Base-by-base conservation (phyloP, 2,113 vertebrate genomes). In the Hassar affinis region DNA sequence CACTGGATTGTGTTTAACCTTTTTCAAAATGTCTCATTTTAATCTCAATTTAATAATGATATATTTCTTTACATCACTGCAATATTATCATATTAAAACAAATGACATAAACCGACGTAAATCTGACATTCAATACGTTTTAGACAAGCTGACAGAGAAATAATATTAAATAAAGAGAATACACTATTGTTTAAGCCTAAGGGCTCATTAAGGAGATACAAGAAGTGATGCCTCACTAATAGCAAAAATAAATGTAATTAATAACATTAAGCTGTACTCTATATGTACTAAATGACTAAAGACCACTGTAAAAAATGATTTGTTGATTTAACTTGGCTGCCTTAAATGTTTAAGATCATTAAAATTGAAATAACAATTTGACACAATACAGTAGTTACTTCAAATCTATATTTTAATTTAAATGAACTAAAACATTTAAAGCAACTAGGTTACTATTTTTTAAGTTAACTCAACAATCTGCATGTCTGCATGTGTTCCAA, bases 111-210 rank as follows among this genome's bases (percentile, higher is more conserved):
- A 25, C 11, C 30, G 27, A 10, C 35, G 42, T 75, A 51, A 75
- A 82, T 9, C 2, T 54, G 14, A 68, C 33, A 47, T 82, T 82
- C 51, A 49, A 38, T 83, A 52, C 14, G 51, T 75, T 82, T 81
- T 42, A 45, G 25, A 61, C 38, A 25, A 75, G 2, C 8, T 47
- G 1, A 20, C 35, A 49, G 27, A 38, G 20, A 77, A 56, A 77
- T n/a, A 42, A 20, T 17, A 52, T 47, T 76, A 77, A 35, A 66
- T 64, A 27, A 66, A 47, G 56, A 5, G 8, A 79, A 12, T 18
- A 6, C 33, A 81, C 14, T 45, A 56, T 57, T 56, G 71, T 42
- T 27, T 42, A 33, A 22, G 14, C 18, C 27, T 80, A n/a, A 38
- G 5, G 0, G 17, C 1, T 12, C 17, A 15, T 35, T 80, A 33